Evolutionary conservation across 2,797 vertebrate genomes (phyloP).

Genomic region (Onychomys torridus): DNA sequence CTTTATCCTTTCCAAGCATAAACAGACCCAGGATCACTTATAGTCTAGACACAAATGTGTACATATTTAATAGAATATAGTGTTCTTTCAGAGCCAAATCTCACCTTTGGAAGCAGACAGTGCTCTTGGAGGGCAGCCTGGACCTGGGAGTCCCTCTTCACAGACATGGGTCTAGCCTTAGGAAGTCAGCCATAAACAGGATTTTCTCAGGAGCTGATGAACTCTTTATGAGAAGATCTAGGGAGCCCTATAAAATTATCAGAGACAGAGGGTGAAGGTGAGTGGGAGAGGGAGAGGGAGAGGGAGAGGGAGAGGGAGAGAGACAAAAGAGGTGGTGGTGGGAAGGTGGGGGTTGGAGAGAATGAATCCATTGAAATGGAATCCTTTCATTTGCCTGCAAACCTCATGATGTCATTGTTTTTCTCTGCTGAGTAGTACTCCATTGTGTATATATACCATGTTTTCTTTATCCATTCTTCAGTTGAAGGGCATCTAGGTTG

Average conservation of each 20-base stretch:
- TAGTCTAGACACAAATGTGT: conserved; percentile 21
- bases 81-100: conserved; percentile 6
- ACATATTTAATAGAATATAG: not conserved
- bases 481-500: too few species aligned
- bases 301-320: fast-evolving
- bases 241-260: not conserved
- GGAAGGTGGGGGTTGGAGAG: not conserved
- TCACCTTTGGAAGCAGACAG: not conserved
- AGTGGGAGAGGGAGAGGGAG: fast-evolving
- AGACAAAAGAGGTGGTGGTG: not conserved
- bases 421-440: too few species aligned
- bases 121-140: not conserved
- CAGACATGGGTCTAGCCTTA: not conserved
- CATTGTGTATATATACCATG: too few species aligned
- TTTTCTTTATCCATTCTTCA: too few species aligned
- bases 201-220: not conserved
- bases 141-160: not conserved
- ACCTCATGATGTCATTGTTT: too few species aligned
- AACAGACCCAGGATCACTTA: conserved; percentile 25
- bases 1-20: conserved; percentile 45
- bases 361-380: not conserved
- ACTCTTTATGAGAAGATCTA: conserved; percentile 3
- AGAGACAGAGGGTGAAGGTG: not conserved
- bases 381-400: too few species aligned
- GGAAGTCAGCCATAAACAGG: conserved; percentile 1